Base-by-base conservation (phyloP, 1,140 invertebrate species). In the Trigoniulus corallinus region DNA sequence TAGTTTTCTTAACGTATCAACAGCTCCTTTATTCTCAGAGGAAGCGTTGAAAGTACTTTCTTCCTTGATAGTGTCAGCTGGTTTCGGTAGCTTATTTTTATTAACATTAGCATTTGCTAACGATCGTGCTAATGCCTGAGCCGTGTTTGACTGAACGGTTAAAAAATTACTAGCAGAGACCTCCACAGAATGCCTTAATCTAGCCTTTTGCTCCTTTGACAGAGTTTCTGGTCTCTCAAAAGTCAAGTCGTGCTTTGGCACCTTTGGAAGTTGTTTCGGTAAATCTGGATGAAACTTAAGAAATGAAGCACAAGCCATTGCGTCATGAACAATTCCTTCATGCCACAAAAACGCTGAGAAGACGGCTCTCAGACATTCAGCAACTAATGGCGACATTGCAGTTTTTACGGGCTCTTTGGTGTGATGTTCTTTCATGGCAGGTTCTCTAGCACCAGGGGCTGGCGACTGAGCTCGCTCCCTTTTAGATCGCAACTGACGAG, bases 291-390 rank as follows among this genome's bases (percentile, higher is more conserved):
- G 88, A 63, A 96, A 96, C 67, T 94, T 94, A 0, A 98, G 70
- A 62, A 91, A 97, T 2, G 91, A 88, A 0, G 92, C 88, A 62
- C 88, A 93, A 0, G 92, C 89, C 82, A 97, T 96, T 3, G 91
- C 91, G 65, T 98, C 93, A 64, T 95, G 88, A 0, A 95, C 88
- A 40, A 97, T 83, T 1, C 88, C 91, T 72, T 96, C 91, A 65
- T 98, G 93, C 92, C 92, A 97, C 1, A 97, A 67, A 59, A 96
- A 82, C 0, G 93, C 89, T 0, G 92, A 91, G 68, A 97, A 98
- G 0, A 95, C 84, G 0, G 89, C 84, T 3, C 94, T 72, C 2
- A 94, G 67, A 59, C 87, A 86, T 65, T 98, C 91, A 0, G 89
- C 91, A 18, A 93, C 80, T 0, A 88, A 88, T 0, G 92, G 89